Conservation (phyloP, 2,797 vertebrate species). For the Loriculus beryllinus region DNA sequence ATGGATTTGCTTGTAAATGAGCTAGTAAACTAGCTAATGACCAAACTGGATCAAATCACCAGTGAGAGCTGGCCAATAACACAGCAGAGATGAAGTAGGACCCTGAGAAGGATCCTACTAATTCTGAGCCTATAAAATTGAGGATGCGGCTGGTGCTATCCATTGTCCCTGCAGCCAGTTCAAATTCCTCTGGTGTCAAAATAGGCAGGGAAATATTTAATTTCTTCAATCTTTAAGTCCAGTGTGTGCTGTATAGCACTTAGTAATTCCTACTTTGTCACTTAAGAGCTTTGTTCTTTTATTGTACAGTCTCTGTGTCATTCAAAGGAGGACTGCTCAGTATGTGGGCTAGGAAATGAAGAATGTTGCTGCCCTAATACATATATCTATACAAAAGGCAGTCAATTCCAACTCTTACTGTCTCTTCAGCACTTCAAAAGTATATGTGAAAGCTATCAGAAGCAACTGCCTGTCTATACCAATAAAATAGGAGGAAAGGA, state of each 20-base stretch:
- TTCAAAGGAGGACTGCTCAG: neutral
- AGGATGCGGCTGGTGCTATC: neutral
- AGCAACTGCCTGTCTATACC: neutral
- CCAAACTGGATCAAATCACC: neutral
- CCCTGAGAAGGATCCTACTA: neutral
- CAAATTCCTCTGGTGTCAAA: neutral
- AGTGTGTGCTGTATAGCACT: neutral
- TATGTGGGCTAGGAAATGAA: neutral
- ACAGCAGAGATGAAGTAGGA: neutral
- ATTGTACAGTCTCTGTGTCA: neutral
- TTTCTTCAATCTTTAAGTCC: neutral
- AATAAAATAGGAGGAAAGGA: neutral
- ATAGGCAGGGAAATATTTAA: neutral
- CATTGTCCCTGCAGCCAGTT: neutral
- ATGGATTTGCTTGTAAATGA: neutral
- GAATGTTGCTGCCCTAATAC: neutral
- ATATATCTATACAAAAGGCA: neutral
- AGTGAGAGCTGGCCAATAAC: neutral
- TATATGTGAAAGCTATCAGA: neutral
- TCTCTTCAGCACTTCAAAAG: neutral
- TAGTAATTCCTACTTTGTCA: neutral
- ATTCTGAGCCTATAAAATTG: neutral
- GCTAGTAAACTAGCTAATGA: neutral
- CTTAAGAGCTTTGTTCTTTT: neutral
- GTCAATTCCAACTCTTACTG: neutral